Percentiles rank a stretch among this genome's conserved stretches.
Evolutionary conservation across 2,888 invertebrate species (phyloP).

Genomic region (Volucella zonaria): DNA sequence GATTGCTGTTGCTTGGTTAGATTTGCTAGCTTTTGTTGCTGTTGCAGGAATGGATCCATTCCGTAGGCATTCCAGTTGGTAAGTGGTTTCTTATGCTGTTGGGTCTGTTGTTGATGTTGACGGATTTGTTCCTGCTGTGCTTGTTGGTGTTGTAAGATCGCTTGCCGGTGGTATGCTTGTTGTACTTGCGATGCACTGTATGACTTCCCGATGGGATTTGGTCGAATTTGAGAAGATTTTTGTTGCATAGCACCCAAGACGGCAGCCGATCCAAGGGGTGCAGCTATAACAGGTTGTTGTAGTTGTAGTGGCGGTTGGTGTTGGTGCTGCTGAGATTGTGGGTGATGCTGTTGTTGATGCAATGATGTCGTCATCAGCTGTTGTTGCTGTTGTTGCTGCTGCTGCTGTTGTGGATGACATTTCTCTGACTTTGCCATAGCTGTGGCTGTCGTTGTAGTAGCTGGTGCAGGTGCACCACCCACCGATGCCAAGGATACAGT

Average conservation of each 20-base stretch:
- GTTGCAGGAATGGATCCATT: conserved; percentile 78
- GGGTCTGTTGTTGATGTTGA: conserved; percentile 73
- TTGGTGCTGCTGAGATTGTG: conserved; percentile 66
- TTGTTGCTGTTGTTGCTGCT: conserved; percentile 39
- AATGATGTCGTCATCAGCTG: conserved; percentile 45
- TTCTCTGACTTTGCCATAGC: conserved; percentile 68
- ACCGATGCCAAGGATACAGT: conserved; percentile 66
- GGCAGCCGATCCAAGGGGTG: conserved; percentile 63
- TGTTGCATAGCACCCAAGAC: conserved; percentile 63
- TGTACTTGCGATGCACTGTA: conserved; percentile 82
- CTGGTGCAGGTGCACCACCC: conserved; percentile 62
- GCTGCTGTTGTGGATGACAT: conserved; percentile 69
- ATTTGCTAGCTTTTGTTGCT: conserved; percentile 59
- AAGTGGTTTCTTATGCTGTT: conserved; percentile 80
- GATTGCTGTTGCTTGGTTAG: conserved; percentile 66
- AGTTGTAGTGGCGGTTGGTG: conserved; percentile 71
- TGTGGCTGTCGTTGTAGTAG: conserved; percentile 43
- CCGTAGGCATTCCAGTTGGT: conserved; percentile 81
- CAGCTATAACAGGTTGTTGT: conserved; percentile 71
- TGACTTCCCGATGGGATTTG: conserved; percentile 80
- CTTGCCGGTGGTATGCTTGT: conserved; percentile 78
- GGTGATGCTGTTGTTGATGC: conserved; percentile 69
- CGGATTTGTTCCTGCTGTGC: conserved; percentile 74
- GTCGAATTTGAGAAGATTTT: conserved; percentile 64
- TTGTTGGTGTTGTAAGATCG: conserved; percentile 77